phyloP scores from a whole-genome alignment of 2,797 vertebrate species.

The Setipinna tenuifilis region DNA sequence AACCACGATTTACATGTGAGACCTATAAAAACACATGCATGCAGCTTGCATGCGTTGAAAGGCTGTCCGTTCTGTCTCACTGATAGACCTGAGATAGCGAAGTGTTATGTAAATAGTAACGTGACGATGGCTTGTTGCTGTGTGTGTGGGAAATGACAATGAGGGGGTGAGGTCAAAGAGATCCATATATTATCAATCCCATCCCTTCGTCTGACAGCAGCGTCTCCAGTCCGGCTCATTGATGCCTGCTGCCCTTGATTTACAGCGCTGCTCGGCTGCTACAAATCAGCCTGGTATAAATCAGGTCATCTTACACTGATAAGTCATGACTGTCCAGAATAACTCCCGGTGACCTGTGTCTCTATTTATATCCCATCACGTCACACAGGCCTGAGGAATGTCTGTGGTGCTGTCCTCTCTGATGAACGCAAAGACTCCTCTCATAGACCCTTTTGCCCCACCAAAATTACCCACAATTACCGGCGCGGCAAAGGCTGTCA shows the following conservation, averaged over 20 bases:
- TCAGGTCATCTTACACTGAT: slow-evolving; percentile 30
- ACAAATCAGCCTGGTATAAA: slow-evolving; percentile 43
- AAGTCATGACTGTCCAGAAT: slow-evolving; percentile 46
- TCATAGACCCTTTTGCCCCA: background rate
- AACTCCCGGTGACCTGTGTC: slow-evolving; percentile 38
- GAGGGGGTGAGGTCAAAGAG: slow-evolving; percentile 39
- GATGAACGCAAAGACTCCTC: background rate
- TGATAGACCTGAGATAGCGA: background rate
- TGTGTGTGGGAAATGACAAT: slow-evolving; percentile 35
- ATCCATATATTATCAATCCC: slow-evolving; percentile 39
- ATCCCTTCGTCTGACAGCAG: slow-evolving; percentile 23
- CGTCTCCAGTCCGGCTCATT: slow-evolving; percentile 46
- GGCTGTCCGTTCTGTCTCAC: background rate
- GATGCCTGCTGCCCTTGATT: slow-evolving; percentile 52
- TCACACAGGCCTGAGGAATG: slow-evolving; percentile 15
- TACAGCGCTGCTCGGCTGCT: slow-evolving; percentile 32
- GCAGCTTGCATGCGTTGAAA: background rate
- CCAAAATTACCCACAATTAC: slow-evolving; percentile 20
- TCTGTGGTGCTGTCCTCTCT: slow-evolving; percentile 1
- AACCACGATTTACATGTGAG: slow-evolving; percentile 13
- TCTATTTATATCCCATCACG: slow-evolving; percentile 41
- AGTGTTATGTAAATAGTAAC: slow-evolving; percentile 19
- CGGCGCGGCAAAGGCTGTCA: background rate
- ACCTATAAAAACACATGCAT: slow-evolving; percentile 24
- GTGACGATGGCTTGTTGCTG: slow-evolving; percentile 4